Evolutionary conservation across 2,113 vertebrate species (phyloP).

Genomic region (Cottus gobio): DNA sequence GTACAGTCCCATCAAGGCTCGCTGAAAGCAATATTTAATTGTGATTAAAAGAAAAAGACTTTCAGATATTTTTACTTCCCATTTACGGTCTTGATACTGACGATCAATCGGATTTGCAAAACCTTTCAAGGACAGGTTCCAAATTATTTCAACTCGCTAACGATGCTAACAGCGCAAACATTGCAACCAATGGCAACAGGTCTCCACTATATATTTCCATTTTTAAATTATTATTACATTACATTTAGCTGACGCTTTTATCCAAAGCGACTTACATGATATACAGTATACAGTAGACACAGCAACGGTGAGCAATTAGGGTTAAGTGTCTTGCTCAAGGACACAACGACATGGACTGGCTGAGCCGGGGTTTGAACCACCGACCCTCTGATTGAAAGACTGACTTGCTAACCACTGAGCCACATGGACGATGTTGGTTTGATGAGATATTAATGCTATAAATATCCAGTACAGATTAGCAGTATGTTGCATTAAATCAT

Average conservation of each 20-base stretch:
- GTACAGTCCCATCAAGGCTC: neutral
- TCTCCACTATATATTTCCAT: neutral
- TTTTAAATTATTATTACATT: too few species aligned
- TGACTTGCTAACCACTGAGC: too few species aligned
- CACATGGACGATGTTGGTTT: neutral
- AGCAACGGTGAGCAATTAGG: too few species aligned
- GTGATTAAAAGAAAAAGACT: neutral
- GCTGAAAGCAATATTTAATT: neutral
- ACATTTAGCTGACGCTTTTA: too few species aligned
- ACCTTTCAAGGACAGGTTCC: too few species aligned
- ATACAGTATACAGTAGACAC: too few species aligned
- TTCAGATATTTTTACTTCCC: neutral
- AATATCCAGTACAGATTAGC: neutral
- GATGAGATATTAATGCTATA: neutral
- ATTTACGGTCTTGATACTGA: neutral
- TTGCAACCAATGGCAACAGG: neutral
- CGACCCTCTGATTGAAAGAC: too few species aligned
- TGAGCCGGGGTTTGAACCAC: too few species aligned
- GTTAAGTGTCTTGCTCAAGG: too few species aligned
- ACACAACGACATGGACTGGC: too few species aligned
- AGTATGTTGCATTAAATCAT: too few species aligned
- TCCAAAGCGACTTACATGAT: too few species aligned
- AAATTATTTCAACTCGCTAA: neutral
- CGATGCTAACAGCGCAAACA: neutral
- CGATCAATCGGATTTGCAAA: neutral